phyloP scores from a whole-genome alignment of 2,113 vertebrate genomes.

The Planiliza haematocheilus region DNA sequence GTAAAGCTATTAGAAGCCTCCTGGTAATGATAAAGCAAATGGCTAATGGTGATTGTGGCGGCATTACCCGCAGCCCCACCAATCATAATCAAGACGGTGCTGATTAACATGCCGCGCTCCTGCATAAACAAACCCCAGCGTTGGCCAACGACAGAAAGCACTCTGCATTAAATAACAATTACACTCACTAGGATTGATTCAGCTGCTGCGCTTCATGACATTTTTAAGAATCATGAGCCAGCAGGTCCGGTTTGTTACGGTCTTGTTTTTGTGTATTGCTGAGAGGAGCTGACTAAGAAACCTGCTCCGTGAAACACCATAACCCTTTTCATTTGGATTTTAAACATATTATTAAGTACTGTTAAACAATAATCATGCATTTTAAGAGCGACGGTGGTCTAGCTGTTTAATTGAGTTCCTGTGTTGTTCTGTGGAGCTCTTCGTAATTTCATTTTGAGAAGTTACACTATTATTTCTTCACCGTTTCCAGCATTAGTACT shows the following conservation, averaged over 20 bases:
- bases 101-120: slow-evolving; percentile 73
- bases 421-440: too few species aligned
- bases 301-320: neutral
- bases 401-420: too few species aligned
- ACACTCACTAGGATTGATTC: slow-evolving; percentile 56
- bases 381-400: too few species aligned
- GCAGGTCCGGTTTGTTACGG: neutral
- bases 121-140: slow-evolving; percentile 64
- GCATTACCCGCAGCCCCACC: slow-evolving; percentile 62
- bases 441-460: too few species aligned
- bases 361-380: too few species aligned
- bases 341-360: too few species aligned
- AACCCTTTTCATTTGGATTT: too few species aligned
- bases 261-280: neutral
- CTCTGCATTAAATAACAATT: slow-evolving; percentile 62
- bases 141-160: slow-evolving; percentile 58
- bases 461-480: neutral
- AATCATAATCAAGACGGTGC: slow-evolving; percentile 75
- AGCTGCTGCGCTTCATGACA: slow-evolving; percentile 34
- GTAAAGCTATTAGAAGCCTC: slow-evolving; percentile 55
- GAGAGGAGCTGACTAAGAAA: neutral
- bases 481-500: neutral
- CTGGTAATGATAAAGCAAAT: slow-evolving; percentile 66
- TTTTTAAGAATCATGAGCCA: slow-evolving; percentile 25
- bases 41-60: slow-evolving; percentile 56